These are phyloP conservation scores for Euphonia xanthogaster DNA, from an alignment of 2,797 vertebrate species.

Conservation along the genomic window DNA sequence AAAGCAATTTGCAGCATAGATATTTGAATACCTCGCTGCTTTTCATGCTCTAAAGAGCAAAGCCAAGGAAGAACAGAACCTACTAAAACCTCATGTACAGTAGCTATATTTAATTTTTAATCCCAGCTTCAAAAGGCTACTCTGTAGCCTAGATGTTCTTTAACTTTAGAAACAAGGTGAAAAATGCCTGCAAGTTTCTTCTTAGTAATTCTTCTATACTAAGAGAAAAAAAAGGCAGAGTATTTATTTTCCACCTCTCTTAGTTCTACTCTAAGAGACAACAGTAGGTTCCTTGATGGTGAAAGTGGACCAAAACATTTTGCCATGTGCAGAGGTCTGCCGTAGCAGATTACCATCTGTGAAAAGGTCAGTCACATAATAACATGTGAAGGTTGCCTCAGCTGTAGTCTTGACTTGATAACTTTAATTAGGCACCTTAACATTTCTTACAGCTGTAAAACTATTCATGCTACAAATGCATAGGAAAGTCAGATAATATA, in stretches of 20 bases:
- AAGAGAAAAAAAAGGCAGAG: not conserved
- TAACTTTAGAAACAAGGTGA: not conserved
- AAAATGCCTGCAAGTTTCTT: not conserved
- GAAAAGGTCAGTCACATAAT: not conserved
- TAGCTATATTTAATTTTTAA: not conserved
- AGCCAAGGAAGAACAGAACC: not conserved
- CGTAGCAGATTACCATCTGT: not conserved
- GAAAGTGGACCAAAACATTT: not conserved
- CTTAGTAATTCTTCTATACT: not conserved
- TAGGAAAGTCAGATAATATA: not conserved
- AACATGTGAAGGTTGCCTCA: not conserved
- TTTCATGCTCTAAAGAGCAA: not conserved
- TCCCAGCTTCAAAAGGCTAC: not conserved
- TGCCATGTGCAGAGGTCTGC: not conserved
- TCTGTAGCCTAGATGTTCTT: not conserved
- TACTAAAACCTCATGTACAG: not conserved
- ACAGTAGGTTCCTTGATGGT: fast-evolving
- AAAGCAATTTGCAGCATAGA: not conserved
- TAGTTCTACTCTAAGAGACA: not conserved
- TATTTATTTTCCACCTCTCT: not conserved
- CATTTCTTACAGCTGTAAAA: not conserved
- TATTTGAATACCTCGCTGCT: not conserved
- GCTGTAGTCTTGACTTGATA: not conserved
- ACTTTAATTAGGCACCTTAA: not conserved
- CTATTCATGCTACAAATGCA: not conserved